Evolutionary conservation across 2,113 vertebrate species (phyloP), one percentile per base, ranked within the genome.

Genomic region (Prunella fulvescens): DNA sequence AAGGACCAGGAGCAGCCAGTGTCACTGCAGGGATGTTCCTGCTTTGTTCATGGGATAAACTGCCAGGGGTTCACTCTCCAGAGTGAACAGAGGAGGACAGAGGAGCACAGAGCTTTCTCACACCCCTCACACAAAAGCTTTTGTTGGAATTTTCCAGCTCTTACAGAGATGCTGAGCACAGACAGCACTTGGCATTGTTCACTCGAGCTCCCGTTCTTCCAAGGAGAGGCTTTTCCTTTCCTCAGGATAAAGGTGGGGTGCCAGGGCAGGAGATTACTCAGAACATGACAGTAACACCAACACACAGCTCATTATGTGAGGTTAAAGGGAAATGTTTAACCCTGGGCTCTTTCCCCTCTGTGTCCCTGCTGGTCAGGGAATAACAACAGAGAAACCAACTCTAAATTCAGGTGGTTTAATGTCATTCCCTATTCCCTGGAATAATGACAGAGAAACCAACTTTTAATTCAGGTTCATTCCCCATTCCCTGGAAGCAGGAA

Each of bases 191-290:
- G 54, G 39, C 50, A 51, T 28, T 64, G 54, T 73, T 39, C 53
- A 5, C 61, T 58, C 25, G 3, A 28, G 44, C 1, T 39, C 14
- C n/a, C 3, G 1, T 19, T 70, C 74, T 88, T 56, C 47, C 19
- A 15, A 37, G 82, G 73, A 47, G 39, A 81, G 64, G 51, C 4
- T 39, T 84, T 12, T 39, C 66, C 51, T 61, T 60, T 44, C 80
- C 42, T 24, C 54, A 11, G 69, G 50, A 72, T 16, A 26, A 72
- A 88, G 69, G 26, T 42, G 35, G 47, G 47, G 19, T 93, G 85
- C 94, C 77, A 93, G 62, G 70, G 51, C 50, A 78, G 31, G 33
- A 48, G 78, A 91, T 97, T 78, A 93, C 23, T 40, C 6, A 20
- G 42, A 76, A 73, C 19, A 3, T n/a, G n/a, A 12, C 3, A 17